Conservation (phyloP, 2,888 invertebrate species). For the Amiota mariae region DNA sequence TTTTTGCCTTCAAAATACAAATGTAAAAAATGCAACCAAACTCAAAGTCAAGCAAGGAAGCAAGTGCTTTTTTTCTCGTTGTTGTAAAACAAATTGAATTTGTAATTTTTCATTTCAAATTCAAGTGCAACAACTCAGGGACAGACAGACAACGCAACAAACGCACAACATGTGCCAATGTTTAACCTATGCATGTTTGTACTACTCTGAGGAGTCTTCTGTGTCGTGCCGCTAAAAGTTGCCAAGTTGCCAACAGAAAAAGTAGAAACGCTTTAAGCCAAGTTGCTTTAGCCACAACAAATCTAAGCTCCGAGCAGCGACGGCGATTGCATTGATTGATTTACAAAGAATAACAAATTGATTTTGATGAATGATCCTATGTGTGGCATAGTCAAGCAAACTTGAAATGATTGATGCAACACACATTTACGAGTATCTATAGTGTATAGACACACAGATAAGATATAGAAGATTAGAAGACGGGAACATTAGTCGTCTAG, state of each 20-base stretch:
- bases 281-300: too few species aligned
- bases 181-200: slow-evolving; percentile 4
- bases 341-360: slow-evolving; percentile 48
- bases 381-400: slow-evolving; percentile 26
- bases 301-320: too few species aligned
- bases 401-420: slow-evolving; percentile 7
- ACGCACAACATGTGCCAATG: not conserved
- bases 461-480: not conserved
- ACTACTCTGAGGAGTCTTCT: not conserved
- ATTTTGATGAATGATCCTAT: slow-evolving; percentile 51
- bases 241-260: not conserved
- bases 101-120: slow-evolving; percentile 9
- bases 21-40: too few species aligned
- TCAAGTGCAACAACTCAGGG: not conserved
- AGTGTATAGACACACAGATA: slow-evolving; percentile 7
- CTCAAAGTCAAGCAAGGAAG: too few species aligned
- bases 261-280: too few species aligned
- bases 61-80: too few species aligned
- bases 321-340: slow-evolving; percentile 46
- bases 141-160: not conserved
- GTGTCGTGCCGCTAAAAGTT: not conserved
- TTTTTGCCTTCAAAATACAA: too few species aligned
- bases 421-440: too few species aligned
- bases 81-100: not conserved
- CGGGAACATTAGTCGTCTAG: not conserved